Base-by-base conservation (phyloP, 2,113 vertebrate genomes). In the Cinclus cinclus region DNA sequence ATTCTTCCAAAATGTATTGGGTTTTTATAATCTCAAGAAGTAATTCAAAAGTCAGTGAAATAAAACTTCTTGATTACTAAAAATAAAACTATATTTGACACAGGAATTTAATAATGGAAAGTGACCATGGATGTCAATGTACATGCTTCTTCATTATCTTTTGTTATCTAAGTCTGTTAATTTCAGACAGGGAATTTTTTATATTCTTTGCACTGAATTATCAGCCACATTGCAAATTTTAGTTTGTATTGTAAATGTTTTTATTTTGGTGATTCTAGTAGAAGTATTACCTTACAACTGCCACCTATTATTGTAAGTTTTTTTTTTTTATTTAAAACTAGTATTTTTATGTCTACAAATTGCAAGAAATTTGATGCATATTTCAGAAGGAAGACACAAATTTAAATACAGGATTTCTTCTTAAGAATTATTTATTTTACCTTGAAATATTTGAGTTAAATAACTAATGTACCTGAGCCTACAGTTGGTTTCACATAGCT, bases 51-150 rank as follows among this genome's bases (percentile, higher is more conserved):
- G 10, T 31, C 31, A 80, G 8, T 50, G 13, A 83, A 74, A 70
- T 11, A 25, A 75, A 68, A 21, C 46, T n/a, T 49, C 35, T 71
- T 33, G 13, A 49, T 75, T 85, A 62, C 3, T 28, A 74, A 25
- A 13, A 80, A 37, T 35, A 47, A 16, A 28, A 8, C 80, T 0
- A 53, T 41, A 90, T 21, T 86, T 20, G 55, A 31, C 10, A 31
- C 8, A 28, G 22, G 3, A 83, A 42, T 58, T 58, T 46, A 31
- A 53, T 47, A 63, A 52, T 17, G 5, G 10, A 33, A 82, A 23
- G 8, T 58, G 3, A 5, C 13, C 13, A 2, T 44, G 28, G 9
- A 59, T 89, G 19, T 60, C 7, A 11, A 3, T 0, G 0, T 46
- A 3, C 10, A 23, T 59, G 11, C 13, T 64, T 41, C 11, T 84